Percentiles rank a stretch among this genome's conserved stretches.
phyloP scores from a whole-genome alignment of 2,888 invertebrate genomes.

The Acrobasis suavella region DNA sequence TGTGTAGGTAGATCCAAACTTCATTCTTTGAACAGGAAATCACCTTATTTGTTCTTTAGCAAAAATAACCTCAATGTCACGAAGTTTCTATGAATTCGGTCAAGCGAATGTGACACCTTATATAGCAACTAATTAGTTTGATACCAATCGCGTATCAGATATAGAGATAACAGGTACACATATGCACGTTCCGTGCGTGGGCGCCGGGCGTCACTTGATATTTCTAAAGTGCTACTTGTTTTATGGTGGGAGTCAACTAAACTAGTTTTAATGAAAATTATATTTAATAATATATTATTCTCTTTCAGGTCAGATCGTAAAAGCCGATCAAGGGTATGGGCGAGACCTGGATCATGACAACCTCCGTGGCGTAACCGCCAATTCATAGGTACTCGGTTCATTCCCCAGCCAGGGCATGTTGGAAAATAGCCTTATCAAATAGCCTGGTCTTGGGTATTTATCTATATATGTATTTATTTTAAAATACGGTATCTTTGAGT shows the following conservation, averaged over 20 bases:
- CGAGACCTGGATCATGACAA: too few relatives aligned
- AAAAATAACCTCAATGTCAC: background rate
- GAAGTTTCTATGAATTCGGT: background rate
- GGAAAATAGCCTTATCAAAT: too few relatives aligned
- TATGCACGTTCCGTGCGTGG: background rate
- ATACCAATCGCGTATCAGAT: conserved; percentile 15
- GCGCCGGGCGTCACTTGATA: background rate
- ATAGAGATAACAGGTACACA: conserved; percentile 8
- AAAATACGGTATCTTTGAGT: too few relatives aligned
- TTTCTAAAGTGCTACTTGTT: conserved; percentile 8
- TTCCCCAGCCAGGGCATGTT: too few relatives aligned
- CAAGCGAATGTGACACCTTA: background rate
- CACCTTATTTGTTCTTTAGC: background rate
- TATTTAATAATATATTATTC: too few relatives aligned
- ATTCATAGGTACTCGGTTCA: too few relatives aligned
- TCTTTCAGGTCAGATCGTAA: too few relatives aligned
- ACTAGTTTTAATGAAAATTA: too few relatives aligned
- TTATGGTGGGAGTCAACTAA: background rate
- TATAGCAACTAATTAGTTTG: conserved; percentile 1
- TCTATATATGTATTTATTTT: too few relatives aligned
- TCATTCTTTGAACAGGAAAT: background rate
- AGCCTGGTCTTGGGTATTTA: too few relatives aligned
- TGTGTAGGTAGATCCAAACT: background rate
- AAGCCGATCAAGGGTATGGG: too few relatives aligned
- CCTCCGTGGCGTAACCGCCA: too few relatives aligned